Evolutionary conservation across 64 coral and sea anemone species (phyloP), one percentile per base, ranked within the genome.

Genomic region (Trachythela sp.): DNA sequence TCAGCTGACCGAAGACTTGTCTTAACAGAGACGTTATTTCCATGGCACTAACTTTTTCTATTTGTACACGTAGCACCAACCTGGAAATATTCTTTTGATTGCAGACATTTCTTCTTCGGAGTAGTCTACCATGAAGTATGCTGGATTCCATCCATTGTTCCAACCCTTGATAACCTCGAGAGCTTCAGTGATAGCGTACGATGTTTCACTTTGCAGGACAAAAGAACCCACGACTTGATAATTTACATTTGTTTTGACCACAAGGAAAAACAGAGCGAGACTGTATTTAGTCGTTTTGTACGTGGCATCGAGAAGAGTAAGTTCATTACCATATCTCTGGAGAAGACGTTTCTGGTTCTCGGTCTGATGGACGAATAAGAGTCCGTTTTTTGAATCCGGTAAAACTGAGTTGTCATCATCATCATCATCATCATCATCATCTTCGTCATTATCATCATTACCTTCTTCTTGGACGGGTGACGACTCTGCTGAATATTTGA

Each of bases 141-240:
- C 40, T 13, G 86, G 93, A 2, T 88, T 88, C 93, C 93, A 94
- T 9, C 33, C 31, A 2, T 9, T 48, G 24, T 90, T 94, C 86
- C 77, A 91, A 4, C 35, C 39, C 41, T 94, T n/a, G n/a, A n/a
- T n/a, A n/a, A n/a, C n/a, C n/a, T n/a, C n/a, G n/a, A n/a, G n/a
- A n/a, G n/a, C n/a, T 77, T 94, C 93, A 27, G 40, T 22, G 8
- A 94, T 90, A 4, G 86, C 14, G 45, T 51, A 43, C 11, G 86
- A 38, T 13, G 86, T 77, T 18, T 94, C 89, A 43, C 84, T 71
- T 85, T 91, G 89, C 20, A 83, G 36, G 1, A 94, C 86, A 85
- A 88, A 94, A 9, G 93, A 94, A 10, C 36, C 93, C 1, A 88
- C 86, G 22, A 94, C 72, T 77, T 90, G 88, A 35, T 94, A 94